phyloP scores from a whole-genome alignment of 2,797 vertebrate species.

The Anolis apletophallus region DNA sequence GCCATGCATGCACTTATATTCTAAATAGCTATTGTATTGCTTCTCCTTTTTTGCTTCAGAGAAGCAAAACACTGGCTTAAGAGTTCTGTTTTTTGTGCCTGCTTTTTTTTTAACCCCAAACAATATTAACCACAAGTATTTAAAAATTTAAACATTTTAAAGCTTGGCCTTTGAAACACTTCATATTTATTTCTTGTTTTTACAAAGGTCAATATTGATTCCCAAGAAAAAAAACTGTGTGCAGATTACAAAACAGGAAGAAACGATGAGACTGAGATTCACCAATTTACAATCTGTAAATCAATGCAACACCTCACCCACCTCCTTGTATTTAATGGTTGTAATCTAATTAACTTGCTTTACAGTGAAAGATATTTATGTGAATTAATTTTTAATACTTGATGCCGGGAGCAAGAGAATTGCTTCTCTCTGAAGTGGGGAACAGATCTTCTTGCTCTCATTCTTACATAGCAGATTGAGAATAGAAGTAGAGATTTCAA shows the following conservation, averaged over 20 bases:
- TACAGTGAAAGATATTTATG: slow-evolving; percentile 65
- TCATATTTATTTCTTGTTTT: slow-evolving; percentile 9
- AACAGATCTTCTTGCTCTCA: slow-evolving; percentile 5
- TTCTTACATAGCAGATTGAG: background rate
- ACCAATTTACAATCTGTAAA: slow-evolving; percentile 64
- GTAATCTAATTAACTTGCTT: slow-evolving; percentile 65
- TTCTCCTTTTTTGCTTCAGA: background rate
- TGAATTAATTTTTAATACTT: slow-evolving; percentile 61
- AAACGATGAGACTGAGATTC: slow-evolving; percentile 44
- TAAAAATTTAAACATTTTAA: slow-evolving; percentile 27
- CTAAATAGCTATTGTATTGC: rapidly evolving
- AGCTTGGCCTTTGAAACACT: slow-evolving; percentile 33
- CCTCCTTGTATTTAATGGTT: slow-evolving; percentile 62
- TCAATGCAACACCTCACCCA: slow-evolving; percentile 45
- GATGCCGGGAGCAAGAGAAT: slow-evolving; percentile 35
- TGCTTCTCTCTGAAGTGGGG: background rate
- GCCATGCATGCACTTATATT: background rate
- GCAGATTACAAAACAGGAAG: slow-evolving; percentile 43
- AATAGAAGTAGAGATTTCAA: background rate
- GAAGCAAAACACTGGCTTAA: background rate
- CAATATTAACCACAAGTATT: slow-evolving; percentile 13
- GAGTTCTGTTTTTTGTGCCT: background rate
- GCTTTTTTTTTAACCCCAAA: background rate
- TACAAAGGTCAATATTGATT: slow-evolving; percentile 39
- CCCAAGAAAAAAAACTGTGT: slow-evolving; percentile 40